Evolutionary conservation across 1,140 invertebrate species (phyloP).

Genomic region (Cyrtorhinus lividipennis): DNA sequence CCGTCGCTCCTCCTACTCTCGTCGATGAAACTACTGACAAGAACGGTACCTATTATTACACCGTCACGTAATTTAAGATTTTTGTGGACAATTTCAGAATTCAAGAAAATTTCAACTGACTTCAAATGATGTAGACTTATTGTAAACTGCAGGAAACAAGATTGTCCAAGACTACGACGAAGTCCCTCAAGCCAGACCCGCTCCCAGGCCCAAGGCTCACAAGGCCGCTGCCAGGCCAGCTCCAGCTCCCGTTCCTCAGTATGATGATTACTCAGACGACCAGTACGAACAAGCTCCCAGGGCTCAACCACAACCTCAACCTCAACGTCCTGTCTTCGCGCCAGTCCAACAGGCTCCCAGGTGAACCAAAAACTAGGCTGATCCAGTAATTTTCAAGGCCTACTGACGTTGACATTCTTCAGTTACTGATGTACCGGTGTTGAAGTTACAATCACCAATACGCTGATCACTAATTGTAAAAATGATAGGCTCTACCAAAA

Average conservation of each 20-base stretch:
- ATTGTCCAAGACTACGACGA: constrained; percentile 29
- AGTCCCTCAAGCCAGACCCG: constrained; percentile 4
- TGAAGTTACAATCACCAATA: no score
- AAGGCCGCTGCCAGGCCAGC: constrained; percentile 26
- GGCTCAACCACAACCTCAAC: constrained; percentile 16
- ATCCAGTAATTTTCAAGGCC: constrained; percentile 25
- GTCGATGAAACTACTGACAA: constrained; percentile 42
- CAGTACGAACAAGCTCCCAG: constrained; percentile 24
- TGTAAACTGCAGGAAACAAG: constrained; percentile 7
- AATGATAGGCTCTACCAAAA: no score
- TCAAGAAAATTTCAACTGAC: no score
- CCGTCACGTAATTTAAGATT: neutral
- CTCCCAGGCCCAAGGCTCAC: neutral
- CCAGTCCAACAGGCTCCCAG: constrained; percentile 23
- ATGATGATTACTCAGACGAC: neutral
- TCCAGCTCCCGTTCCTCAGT: constrained; percentile 21
- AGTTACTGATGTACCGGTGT: no score
- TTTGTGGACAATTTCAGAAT: no score
- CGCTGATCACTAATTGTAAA: no score
- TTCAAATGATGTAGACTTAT: no score
- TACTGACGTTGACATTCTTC: no score
- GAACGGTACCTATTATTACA: constrained; percentile 3
- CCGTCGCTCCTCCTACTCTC: constrained; percentile 61
- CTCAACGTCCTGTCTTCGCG: constrained; percentile 25
- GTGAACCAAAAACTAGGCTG: constrained; percentile 13